Percentiles rank a stretch among this genome's conserved stretches.
Evolutionary conservation across 2,797 vertebrate genomes (phyloP).

Genomic region (Danio kyathit): DNA sequence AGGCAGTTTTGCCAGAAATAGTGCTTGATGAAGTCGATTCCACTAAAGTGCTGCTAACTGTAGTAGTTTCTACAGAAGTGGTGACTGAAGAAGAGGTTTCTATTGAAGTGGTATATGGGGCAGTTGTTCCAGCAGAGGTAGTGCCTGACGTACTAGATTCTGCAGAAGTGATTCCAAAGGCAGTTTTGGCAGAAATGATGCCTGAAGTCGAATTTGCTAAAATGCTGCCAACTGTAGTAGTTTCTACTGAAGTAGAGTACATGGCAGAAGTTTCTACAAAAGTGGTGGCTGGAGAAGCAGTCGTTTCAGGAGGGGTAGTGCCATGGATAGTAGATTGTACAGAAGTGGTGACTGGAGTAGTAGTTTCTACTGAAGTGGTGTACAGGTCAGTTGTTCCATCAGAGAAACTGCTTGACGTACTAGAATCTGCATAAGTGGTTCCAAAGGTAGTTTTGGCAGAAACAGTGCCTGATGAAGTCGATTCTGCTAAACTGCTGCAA

Average conservation of each 20-base stretch:
- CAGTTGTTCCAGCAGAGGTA: too few species aligned
- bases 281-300: not conserved
- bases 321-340: too few species aligned
- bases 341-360: not conserved
- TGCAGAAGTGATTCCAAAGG: too few species aligned
- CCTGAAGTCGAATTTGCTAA: too few species aligned
- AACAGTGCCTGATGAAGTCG: fast-evolving
- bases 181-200: too few species aligned
- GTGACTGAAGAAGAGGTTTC: too few species aligned
- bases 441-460: not conserved
- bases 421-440: too few species aligned
- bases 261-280: too few species aligned
- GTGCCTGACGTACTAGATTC: too few species aligned
- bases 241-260: not conserved
- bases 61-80: too few species aligned
- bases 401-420: not conserved
- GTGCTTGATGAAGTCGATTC: not conserved
- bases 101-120: not conserved
- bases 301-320: not conserved
- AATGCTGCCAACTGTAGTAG: not conserved
- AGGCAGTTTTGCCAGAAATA: not conserved
- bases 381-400: not conserved
- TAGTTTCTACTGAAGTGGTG: not conserved
- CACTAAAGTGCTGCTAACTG: too few species aligned
- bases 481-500: not conserved